Evolutionary conservation across 2,797 vertebrate genomes (phyloP).

Genomic region (Pantherophis vulpinus): DNA sequence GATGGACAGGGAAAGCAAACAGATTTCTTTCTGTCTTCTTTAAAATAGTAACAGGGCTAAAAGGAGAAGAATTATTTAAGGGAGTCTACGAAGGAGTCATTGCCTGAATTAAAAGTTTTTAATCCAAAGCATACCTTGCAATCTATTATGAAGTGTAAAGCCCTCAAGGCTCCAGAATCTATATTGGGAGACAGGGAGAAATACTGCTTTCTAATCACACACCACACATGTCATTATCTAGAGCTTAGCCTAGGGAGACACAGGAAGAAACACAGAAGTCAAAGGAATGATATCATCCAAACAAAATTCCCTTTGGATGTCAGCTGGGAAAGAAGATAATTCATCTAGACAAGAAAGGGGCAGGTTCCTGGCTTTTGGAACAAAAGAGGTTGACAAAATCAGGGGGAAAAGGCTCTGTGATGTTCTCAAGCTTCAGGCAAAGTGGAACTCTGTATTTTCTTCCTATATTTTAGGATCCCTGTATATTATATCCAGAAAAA

Average conservation of each 20-base stretch:
- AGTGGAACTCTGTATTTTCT: neutral
- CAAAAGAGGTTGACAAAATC: neutral
- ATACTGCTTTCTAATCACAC: slow-evolving; percentile 5
- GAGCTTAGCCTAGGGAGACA: neutral
- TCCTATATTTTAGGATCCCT: neutral
- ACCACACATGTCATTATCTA: slow-evolving; percentile 8
- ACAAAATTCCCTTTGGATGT: slow-evolving; percentile 8
- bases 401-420: neutral
- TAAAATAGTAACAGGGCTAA: neutral
- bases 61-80: neutral
- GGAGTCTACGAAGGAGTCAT: neutral
- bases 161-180: neutral
- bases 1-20: neutral
- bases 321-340: slow-evolving; percentile 17
- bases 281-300: slow-evolving; percentile 22
- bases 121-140: neutral
- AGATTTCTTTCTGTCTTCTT: neutral
- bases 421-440: neutral
- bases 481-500: neutral
- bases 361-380: slow-evolving; percentile 4
- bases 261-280: slow-evolving; percentile 8
- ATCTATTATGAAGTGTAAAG: neutral
- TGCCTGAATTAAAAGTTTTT: neutral
- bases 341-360: slow-evolving; percentile 7
- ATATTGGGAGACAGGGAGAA: neutral